Conservation (phyloP, 2,888 invertebrate species). For the Dasypogon diadema region DNA sequence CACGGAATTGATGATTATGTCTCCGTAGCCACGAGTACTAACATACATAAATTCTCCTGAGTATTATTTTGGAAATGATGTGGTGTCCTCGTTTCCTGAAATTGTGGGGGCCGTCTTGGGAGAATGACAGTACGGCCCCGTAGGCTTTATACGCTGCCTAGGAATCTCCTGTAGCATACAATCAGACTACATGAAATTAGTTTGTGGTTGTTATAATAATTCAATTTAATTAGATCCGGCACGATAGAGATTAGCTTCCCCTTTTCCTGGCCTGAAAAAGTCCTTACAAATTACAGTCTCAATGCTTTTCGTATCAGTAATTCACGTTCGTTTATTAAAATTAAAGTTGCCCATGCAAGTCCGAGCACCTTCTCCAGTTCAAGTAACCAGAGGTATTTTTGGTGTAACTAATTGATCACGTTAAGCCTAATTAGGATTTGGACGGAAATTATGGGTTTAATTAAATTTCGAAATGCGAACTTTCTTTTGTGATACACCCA, state of each 20-base stretch:
- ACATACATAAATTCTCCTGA: constrained; percentile 55
- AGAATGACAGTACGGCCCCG: background rate
- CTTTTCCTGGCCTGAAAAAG: constrained; percentile 6
- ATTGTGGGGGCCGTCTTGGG: background rate
- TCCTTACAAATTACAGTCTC: constrained; percentile 34
- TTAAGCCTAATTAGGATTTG: constrained; percentile 40
- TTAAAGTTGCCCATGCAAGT: constrained; percentile 37
- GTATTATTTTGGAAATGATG: constrained; percentile 53
- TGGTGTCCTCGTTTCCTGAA: constrained; percentile 24
- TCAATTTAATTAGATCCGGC: constrained; percentile 55
- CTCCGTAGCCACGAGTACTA: constrained; percentile 1
- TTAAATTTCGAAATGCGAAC: constrained; percentile 17
- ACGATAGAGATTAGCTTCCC: constrained; percentile 36
- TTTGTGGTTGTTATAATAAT: constrained; percentile 55
- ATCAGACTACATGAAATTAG: constrained; percentile 54
- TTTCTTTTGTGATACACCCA: background rate
- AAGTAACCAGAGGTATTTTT: background rate
- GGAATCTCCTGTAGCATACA: constrained; percentile 11
- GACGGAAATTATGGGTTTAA: constrained; percentile 29
- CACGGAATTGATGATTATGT: constrained; percentile 47
- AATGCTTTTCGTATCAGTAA: constrained; percentile 16
- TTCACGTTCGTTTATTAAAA: constrained; percentile 40
- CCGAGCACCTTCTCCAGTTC: constrained; percentile 8
- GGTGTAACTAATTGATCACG: constrained; percentile 21
- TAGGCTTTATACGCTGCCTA: background rate